A percentile compares a stretch with the other conserved stretches of the same genome.
phyloP scores from a whole-genome alignment of 2,113 vertebrate species.

The rabbit (Oryctolagus cuniculus) region DNA sequence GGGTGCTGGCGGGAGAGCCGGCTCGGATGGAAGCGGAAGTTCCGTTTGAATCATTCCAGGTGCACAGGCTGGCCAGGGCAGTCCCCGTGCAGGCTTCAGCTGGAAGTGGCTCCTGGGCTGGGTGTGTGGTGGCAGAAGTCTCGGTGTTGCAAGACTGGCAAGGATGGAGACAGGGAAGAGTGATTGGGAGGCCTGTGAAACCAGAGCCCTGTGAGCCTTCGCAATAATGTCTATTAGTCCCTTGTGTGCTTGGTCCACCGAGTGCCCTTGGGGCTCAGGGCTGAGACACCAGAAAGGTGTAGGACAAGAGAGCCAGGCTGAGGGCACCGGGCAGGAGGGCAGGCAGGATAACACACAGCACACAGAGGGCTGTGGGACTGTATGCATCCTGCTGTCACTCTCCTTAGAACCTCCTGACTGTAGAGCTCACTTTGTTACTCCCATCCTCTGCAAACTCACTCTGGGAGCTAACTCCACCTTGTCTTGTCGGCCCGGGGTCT shows the following conservation, averaged over 20 bases:
- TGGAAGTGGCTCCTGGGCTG: neutral
- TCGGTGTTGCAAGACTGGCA: neutral
- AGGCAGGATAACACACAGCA: too few species aligned
- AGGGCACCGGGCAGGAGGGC: neutral
- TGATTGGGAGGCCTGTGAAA: neutral
- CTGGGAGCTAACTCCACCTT: neutral
- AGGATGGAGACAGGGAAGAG: neutral
- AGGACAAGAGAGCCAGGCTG: neutral
- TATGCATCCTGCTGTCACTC: neutral
- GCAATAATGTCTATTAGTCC: rapidly evolving
- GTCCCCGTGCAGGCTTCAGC: neutral
- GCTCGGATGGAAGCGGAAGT: neutral
- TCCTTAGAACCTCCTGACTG: rapidly evolving
- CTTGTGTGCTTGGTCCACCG: rapidly evolving
- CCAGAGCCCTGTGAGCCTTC: neutral
- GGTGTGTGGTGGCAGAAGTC: neutral
- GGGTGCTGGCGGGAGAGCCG: neutral
- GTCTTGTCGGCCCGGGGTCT: neutral
- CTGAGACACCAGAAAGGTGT: neutral
- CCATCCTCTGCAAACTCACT: neutral
- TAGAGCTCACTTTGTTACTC: neutral
- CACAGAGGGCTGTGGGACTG: rapidly evolving
- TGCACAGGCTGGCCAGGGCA: neutral
- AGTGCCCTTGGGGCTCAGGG: rapidly evolving
- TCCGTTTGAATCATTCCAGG: neutral